phyloP scores from a whole-genome alignment of 2,113 vertebrate genomes.

The Myxocyprinus asiaticus region DNA sequence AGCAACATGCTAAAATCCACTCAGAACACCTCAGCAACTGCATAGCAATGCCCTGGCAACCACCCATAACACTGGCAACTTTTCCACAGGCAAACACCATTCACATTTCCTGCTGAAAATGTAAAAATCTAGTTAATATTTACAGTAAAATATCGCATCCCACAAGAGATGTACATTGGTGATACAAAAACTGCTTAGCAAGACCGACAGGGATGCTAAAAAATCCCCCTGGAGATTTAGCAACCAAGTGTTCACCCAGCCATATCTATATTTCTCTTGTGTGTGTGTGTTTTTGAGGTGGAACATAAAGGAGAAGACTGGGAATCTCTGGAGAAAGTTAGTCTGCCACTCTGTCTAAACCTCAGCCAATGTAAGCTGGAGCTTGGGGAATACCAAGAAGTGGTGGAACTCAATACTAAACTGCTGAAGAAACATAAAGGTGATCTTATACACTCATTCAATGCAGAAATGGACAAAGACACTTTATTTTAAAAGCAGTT shows the following conservation, averaged over 20 bases:
- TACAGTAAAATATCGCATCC: not conserved
- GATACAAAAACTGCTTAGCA: not conserved
- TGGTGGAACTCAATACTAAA: slow-evolving; percentile 84
- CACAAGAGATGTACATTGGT: not conserved
- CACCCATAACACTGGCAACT: not conserved
- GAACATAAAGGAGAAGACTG: slow-evolving; percentile 81
- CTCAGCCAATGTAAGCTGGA: slow-evolving; percentile 91
- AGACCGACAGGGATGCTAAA: slow-evolving; percentile 55
- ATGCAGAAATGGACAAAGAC: not conserved
- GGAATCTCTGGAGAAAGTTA: slow-evolving; percentile 87
- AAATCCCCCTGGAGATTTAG: slow-evolving; percentile 55
- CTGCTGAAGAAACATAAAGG: slow-evolving; percentile 85
- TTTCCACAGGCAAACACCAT: not conserved
- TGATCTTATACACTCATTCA: slow-evolving; percentile 54
- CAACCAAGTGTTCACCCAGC: slow-evolving; percentile 49
- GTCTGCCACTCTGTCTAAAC: slow-evolving; percentile 86
- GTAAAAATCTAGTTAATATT: too few species aligned
- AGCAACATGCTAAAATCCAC: not conserved
- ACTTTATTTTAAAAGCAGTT: not conserved
- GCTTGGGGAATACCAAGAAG: slow-evolving; percentile 81
- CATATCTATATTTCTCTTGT: slow-evolving; percentile 37
- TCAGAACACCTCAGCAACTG: not conserved
- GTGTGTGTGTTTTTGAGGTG: slow-evolving; percentile 67
- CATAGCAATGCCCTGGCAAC: not conserved
- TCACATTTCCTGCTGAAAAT: not conserved